Conservation (phyloP, 2,888 invertebrate species). For the Sclerodermus sp. region DNA sequence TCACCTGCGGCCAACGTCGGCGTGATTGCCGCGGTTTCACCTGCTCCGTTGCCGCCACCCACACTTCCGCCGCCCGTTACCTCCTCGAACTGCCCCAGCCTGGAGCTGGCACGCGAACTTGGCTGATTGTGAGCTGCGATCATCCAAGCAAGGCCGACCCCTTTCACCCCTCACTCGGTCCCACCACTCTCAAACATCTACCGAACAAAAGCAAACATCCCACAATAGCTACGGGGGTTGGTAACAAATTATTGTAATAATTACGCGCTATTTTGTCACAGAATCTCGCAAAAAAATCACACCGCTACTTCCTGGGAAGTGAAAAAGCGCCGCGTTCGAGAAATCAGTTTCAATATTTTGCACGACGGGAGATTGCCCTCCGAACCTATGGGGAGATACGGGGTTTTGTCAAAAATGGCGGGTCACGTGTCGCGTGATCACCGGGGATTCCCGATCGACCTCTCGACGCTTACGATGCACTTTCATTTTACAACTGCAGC, state of each 20-base stretch:
- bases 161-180: not conserved
- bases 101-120: constrained; percentile 40
- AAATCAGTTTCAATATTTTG: too few species aligned
- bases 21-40: constrained; percentile 53
- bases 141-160: constrained; percentile 31
- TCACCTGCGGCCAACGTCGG: constrained; percentile 57
- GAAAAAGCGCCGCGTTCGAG: too few species aligned
- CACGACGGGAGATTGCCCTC: too few species aligned
- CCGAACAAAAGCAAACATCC: not conserved
- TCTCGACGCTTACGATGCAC: constrained; percentile 17
- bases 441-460: constrained; percentile 37
- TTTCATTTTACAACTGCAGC: constrained; percentile 27
- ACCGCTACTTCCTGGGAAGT: too few species aligned
- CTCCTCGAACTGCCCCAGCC: constrained; percentile 40
- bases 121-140: constrained; percentile 41
- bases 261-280: too few species aligned
- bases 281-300: too few species aligned
- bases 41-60: constrained; percentile 30
- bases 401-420: too few species aligned
- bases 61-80: constrained; percentile 30
- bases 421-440: constrained; percentile 40
- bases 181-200: not conserved
- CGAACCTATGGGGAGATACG: too few species aligned
- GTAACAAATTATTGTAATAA: too few species aligned
- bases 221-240: too few species aligned